Conservation (phyloP, 2,113 vertebrate species). For the chimpanzee (Pan troglodytes) region DNA sequence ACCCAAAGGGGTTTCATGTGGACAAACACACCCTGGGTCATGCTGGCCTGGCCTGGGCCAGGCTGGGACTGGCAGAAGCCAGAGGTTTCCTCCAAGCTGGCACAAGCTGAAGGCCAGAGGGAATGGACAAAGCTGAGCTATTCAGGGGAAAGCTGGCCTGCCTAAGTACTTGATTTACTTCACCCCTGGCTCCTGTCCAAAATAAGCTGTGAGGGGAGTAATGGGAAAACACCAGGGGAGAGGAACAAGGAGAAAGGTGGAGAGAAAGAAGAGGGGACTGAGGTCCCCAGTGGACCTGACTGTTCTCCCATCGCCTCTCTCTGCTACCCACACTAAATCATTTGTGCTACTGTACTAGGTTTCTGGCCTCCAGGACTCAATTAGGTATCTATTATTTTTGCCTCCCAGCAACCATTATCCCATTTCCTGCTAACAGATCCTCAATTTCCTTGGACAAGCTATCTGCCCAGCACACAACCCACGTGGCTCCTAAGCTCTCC, state of each 20-base stretch:
- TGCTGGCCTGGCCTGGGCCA: background rate
- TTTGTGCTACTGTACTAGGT: background rate
- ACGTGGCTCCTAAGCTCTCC: background rate
- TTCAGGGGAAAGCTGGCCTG: background rate
- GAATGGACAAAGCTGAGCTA: background rate
- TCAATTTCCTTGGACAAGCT: background rate
- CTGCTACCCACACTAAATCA: background rate
- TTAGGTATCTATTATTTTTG: background rate
- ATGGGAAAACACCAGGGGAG: background rate
- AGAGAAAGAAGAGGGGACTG: background rate
- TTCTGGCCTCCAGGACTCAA: background rate
- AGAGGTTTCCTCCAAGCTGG: constrained; percentile 11
- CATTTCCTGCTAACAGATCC: background rate
- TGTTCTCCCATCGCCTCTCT: background rate
- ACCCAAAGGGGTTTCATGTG: background rate
- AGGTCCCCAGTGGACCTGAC: constrained; percentile 7
- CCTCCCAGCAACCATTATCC: background rate
- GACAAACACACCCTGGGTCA: background rate
- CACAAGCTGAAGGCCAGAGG: background rate
- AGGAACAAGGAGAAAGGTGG: background rate
- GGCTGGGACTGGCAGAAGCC: background rate
- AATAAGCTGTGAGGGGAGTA: background rate
- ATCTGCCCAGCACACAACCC: background rate
- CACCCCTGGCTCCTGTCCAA: background rate
- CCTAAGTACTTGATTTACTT: background rate